phyloP scores from a whole-genome alignment of 2,888 invertebrate genomes.

The Noctua janthe region DNA sequence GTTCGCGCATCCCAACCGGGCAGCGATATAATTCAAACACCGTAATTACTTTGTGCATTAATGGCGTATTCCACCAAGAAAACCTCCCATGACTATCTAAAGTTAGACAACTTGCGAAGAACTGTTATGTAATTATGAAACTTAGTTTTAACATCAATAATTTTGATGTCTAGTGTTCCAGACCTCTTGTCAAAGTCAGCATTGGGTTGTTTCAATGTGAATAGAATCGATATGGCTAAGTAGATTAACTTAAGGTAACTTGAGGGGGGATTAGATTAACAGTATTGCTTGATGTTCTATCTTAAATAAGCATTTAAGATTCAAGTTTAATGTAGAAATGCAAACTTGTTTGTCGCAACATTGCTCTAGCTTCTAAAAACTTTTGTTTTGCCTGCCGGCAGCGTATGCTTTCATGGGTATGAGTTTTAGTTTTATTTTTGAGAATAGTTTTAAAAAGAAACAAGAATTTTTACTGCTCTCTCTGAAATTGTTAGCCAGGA shows the following conservation, averaged over 20 bases:
- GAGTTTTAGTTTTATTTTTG: not conserved
- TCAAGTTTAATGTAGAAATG: not conserved
- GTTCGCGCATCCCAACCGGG: constrained; percentile 82
- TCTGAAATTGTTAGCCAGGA: not conserved
- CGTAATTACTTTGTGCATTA: constrained; percentile 86
- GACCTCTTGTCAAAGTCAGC: constrained; percentile 39
- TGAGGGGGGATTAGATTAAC: constrained; percentile 30
- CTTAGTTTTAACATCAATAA: constrained; percentile 44
- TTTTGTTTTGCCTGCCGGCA: not conserved
- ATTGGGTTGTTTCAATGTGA: constrained; percentile 34
- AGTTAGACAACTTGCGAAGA: constrained; percentile 56
- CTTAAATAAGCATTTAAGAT: constrained; percentile 14
- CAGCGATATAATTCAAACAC: constrained; percentile 84
- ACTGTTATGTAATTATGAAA: constrained; percentile 55
- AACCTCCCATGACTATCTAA: constrained; percentile 72
- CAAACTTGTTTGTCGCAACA: not conserved
- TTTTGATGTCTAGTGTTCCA: constrained; percentile 12
- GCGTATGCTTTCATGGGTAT: not conserved
- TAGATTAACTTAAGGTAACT: constrained; percentile 32
- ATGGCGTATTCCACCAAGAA: constrained; percentile 75
- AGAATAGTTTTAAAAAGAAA: not conserved
- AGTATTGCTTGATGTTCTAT: not conserved
- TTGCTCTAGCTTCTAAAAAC: not conserved
- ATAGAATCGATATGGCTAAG: constrained; percentile 26
- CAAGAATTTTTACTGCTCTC: not conserved